These are phyloP conservation scores for Scaptomyza reducta DNA, from an alignment of 2,888 invertebrate species.

Conservation along the genomic window DNA sequence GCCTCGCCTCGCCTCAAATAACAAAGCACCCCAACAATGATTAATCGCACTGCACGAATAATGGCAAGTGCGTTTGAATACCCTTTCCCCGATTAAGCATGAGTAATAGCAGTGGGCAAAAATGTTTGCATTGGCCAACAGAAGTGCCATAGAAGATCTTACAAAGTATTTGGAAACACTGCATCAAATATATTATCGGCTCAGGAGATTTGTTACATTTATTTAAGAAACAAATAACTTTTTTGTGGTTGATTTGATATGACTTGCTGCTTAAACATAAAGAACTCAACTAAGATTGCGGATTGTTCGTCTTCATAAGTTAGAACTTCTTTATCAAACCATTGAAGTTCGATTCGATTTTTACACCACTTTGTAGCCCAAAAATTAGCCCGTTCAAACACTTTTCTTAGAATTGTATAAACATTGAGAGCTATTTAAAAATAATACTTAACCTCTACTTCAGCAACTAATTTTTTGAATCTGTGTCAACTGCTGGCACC, in stretches of 20 bases:
- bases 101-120: conserved; percentile 19
- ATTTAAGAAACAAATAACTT: too few relatives aligned
- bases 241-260: too few relatives aligned
- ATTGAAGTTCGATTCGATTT: too few relatives aligned
- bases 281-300: background rate
- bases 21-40: conserved; percentile 63
- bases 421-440: too few relatives aligned
- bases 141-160: background rate
- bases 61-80: conserved; percentile 57
- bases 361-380: too few relatives aligned
- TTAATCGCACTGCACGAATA: conserved; percentile 60
- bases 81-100: conserved; percentile 46
- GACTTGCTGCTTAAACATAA: background rate
- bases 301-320: too few relatives aligned
- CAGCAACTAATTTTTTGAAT: background rate
- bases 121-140: conserved; percentile 15
- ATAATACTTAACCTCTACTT: background rate
- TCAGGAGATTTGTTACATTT: too few relatives aligned
- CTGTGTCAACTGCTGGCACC: background rate
- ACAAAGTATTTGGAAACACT: conserved; percentile 3
- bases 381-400: too few relatives aligned
- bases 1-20: background rate
- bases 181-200: background rate
- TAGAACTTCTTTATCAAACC: too few relatives aligned
- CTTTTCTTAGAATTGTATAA: too few relatives aligned